Evolutionary conservation across 2,113 vertebrate species (phyloP), one percentile per base, ranked within the genome.

Genomic region (Alaudala cheleensis): DNA sequence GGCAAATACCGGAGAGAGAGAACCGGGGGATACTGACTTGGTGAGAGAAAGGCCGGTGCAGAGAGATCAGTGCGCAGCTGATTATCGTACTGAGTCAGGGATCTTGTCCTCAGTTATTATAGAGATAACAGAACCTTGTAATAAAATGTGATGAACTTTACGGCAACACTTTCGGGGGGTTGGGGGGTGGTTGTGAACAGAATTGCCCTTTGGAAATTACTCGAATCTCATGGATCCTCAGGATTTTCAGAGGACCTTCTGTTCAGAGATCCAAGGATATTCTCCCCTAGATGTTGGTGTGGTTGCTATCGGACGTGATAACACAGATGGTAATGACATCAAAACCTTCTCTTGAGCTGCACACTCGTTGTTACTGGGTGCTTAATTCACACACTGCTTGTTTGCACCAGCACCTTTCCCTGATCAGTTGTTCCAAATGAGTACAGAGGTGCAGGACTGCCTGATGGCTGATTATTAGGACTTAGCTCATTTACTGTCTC

Each of bases 331-430:
- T 53, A 65, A 45, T n/a, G 12, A 21, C 20, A 34, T 53, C 31
- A 23, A 82, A 73, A 31, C 24, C 8, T 49, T 45, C 37, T 33
- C 34, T 47, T 67, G 37, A 18, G 49, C 22, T 10, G 3, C 24
- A 17, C 5, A 0, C 12, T 24, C 22, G 0, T 28, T 37, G 19
- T 56, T 40, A 24, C 6, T 2, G 1, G 28, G 20, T n/a, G n/a
- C 42, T 62, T 54, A 61, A 20, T 45, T 51, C 0, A 0, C 26
- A 6, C 33, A 6, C 12, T 0, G 0, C 20, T 84, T 33, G 8
- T 25, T 64, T 57, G 29, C 62, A 58, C 28, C 14, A 17, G 31
- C 39, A 53, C 19, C 3, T 37, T 61, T 31, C 28, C 1, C 0
- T 23, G 47, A 31, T 53, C 67, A 47, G 11, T 51, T 44, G 58